phyloP scores from a whole-genome alignment of 2,113 vertebrate species.

The Halcyon senegalensis region DNA sequence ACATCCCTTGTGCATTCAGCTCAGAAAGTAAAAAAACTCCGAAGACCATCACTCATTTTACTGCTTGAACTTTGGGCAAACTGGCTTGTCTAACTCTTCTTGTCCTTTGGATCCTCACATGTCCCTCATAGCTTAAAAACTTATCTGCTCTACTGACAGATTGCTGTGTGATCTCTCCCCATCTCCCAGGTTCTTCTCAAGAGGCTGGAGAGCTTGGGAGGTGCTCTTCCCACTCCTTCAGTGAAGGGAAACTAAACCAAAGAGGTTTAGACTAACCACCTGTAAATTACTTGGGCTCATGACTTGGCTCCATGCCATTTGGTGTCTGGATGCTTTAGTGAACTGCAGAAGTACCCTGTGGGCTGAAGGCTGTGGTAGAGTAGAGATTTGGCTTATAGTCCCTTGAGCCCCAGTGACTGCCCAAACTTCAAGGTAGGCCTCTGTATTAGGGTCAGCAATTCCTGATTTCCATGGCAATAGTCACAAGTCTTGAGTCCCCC shows the following conservation, averaged over 20 bases:
- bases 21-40: background rate
- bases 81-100: background rate
- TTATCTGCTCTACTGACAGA: background rate
- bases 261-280: background rate
- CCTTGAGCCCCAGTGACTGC: background rate
- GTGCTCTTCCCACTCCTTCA: background rate
- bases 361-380: background rate
- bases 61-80: background rate
- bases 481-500: background rate
- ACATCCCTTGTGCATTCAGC: background rate
- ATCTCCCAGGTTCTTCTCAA: background rate
- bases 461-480: background rate
- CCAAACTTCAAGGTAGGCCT: background rate
- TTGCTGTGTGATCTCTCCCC: background rate
- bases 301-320: background rate
- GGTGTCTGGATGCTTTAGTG: background rate
- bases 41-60: background rate
- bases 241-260: background rate
- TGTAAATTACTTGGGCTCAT: background rate
- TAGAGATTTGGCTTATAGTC: background rate
- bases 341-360: background rate
- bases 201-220: background rate
- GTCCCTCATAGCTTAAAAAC: background rate
- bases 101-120: background rate
- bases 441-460: background rate